Evolutionary conservation across 2,797 vertebrate species (phyloP).

Genomic region (Cynodonichthys magdalenae): DNA sequence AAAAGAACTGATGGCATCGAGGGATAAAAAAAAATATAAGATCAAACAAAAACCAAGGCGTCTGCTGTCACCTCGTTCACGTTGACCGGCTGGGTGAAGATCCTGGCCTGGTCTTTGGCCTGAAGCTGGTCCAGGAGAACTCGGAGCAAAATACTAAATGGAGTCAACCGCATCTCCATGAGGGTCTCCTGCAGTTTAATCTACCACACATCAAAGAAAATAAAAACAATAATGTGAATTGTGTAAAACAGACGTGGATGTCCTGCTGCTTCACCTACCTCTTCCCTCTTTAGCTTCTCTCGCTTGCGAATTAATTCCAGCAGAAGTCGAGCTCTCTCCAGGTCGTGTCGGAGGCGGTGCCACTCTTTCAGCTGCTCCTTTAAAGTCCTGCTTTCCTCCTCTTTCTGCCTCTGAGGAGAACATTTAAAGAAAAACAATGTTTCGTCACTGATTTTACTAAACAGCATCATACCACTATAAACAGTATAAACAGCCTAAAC

Average conservation of each 20-base stretch:
- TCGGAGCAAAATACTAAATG: constrained; percentile 90
- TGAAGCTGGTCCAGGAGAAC: constrained; percentile 92
- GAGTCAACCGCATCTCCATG: constrained; percentile 92
- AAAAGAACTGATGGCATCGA: too few species aligned
- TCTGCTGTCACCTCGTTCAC: constrained; percentile 86
- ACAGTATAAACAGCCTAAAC: not conserved
- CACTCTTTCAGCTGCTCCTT: constrained; percentile 96
- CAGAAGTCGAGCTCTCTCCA: constrained; percentile 92
- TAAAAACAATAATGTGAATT: too few species aligned
- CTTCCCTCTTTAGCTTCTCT: constrained; percentile 97
- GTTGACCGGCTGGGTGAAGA: constrained; percentile 94
- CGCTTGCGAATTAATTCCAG: constrained; percentile 96
- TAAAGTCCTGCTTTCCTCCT: constrained; percentile 91
- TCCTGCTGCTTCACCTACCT: constrained; percentile 77
- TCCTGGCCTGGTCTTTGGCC: constrained; percentile 91
- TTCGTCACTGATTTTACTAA: not conserved
- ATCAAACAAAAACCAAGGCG: not conserved
- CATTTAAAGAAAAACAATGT: not conserved
- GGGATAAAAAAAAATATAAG: too few species aligned
- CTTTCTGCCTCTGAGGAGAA: constrained; percentile 85
- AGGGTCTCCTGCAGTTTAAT: constrained; percentile 92
- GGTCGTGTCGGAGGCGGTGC: constrained; percentile 94
- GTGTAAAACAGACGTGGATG: not conserved
- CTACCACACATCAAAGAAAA: constrained; percentile 60
- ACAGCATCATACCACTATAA: not conserved